A percentile compares a stretch with the other conserved stretches of the same genome.
phyloP scores from a whole-genome alignment of 1,140 invertebrate species.

The Dinoponera quadriceps region DNA sequence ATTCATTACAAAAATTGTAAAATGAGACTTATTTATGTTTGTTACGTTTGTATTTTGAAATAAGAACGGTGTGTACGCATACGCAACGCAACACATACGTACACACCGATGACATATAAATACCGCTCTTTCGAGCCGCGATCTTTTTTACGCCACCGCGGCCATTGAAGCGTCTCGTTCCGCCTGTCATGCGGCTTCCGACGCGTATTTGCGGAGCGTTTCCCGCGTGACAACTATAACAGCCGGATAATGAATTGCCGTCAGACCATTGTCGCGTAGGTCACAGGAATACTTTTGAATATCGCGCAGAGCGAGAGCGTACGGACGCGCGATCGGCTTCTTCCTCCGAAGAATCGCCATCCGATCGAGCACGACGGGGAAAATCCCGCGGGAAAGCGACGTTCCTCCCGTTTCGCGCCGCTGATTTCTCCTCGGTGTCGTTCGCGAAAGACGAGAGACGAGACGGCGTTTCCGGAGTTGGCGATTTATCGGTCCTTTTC shows the following conservation, averaged over 20 bases:
- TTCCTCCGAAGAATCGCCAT: not conserved
- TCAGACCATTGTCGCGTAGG: not conserved
- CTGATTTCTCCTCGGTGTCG: not conserved
- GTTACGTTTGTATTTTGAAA: too few relatives aligned
- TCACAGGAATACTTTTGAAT: slow-evolving; percentile 4
- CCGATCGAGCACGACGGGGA: not conserved
- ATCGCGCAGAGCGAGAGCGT: not conserved
- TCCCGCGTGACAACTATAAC: slow-evolving; percentile 14
- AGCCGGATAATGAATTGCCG: slow-evolving; percentile 27
- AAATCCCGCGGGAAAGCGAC: not conserved
- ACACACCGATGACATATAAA: too few relatives aligned
- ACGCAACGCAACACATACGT: too few relatives aligned
- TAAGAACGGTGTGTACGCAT: too few relatives aligned
- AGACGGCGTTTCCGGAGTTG: not conserved
- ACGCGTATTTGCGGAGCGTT: slow-evolving; percentile 44
- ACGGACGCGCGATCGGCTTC: not conserved
- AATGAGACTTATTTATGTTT: too few relatives aligned
- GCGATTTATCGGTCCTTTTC: slow-evolving; percentile 18
- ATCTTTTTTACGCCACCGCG: not conserved
- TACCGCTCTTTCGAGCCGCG: not conserved
- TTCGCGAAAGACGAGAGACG: too few relatives aligned
- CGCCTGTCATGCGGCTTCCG: slow-evolving; percentile 6
- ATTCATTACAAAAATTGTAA: too few relatives aligned
- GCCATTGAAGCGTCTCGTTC: not conserved
- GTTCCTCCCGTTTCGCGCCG: not conserved